Base-by-base conservation (phyloP, 2,888 invertebrate species). In the Gari tellinella region DNA sequence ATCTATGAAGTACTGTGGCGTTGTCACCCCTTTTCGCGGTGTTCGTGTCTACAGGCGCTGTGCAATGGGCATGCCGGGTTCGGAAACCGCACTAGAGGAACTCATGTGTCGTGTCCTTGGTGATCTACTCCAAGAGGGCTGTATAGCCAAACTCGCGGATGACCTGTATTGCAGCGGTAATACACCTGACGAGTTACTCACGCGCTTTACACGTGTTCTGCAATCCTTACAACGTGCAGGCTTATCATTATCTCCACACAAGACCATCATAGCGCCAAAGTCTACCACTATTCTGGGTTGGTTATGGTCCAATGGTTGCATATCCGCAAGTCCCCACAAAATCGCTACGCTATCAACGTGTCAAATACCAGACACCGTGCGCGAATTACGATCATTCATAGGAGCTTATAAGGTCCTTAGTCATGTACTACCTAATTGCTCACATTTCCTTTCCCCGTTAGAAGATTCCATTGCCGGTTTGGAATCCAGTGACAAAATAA, bases 31-130 rank as follows among this genome's bases (percentile, higher is more conserved):
- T n/a, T 82, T 65, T 21, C 37, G 52, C 10, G 80, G 80, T 7
- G 72, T 81, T 0, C 52, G 68, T 3, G 80, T 77, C 8, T 83
- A 83, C 17, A 62, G 66, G 2, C 23, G 80, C 15, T 77, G 64
- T 48, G 81, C 80, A 2, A 84, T 80, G 81, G 82, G 77, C 2
- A 85, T 83, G 73, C 82, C 81, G 2, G 81, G 72, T 0, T 76
- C 80, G 5, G 82, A 85, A 51, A 84, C 82, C 7, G 72, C 72
- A 2, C n/a, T 38, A 14, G 81, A 82, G 26, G 83, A 81, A 25
- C 45, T 84, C 4, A 80, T 78, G 68, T 69, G 62, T 37, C 53
- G 66, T 12, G 74, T 82, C 4, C 53, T 83, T 7, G 82, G 81
- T 3, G 75, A 83, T 43, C 55, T 31, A 7, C 14, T 81, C 10